Percentiles rank a stretch among this genome's conserved stretches.
These are phyloP conservation scores for Myotis davidii DNA, from an alignment of 2,113 vertebrate genomes.

Conservation along the genomic window DNA sequence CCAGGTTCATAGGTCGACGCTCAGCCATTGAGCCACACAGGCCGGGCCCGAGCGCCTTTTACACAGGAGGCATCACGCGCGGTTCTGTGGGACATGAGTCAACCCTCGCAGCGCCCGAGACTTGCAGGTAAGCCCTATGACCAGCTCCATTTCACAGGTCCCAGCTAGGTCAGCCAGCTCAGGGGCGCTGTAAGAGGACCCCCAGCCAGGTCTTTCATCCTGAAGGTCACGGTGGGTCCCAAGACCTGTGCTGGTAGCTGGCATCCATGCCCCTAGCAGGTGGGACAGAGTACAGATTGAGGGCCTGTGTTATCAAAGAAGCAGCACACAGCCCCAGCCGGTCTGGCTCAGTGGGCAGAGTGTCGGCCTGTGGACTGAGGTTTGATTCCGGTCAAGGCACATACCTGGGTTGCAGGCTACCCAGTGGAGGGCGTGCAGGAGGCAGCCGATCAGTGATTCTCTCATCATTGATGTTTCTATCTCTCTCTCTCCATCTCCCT, in stretches of 20 bases:
- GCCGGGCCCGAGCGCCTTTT: not conserved
- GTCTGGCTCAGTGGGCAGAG: too few species aligned
- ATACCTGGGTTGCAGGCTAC: too few species aligned
- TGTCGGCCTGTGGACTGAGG: too few species aligned
- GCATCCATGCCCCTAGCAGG: not conserved
- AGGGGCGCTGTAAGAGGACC: not conserved
- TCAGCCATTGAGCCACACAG: too few species aligned
- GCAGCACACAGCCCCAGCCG: too few species aligned
- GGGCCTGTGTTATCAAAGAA: fast-evolving
- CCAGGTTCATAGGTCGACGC: too few species aligned
- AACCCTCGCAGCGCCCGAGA: not conserved
- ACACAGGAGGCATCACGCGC: not conserved
- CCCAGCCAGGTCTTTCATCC: not conserved
- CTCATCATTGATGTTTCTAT: too few species aligned
- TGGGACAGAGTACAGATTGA: not conserved
- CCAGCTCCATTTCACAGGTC: not conserved
- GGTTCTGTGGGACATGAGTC: fast-evolving
- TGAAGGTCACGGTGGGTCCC: not conserved
- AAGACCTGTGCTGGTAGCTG: not conserved
- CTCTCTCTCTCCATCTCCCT: too few species aligned
- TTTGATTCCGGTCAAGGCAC: too few species aligned
- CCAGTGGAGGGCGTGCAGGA: too few species aligned
- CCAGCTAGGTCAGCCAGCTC: not conserved
- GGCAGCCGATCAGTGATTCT: too few species aligned
- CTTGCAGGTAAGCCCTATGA: fast-evolving